Evolutionary conservation across 2,113 vertebrate genomes (phyloP), one percentile per base, ranked within the genome.

Genomic region (Pogona vitticeps): DNA sequence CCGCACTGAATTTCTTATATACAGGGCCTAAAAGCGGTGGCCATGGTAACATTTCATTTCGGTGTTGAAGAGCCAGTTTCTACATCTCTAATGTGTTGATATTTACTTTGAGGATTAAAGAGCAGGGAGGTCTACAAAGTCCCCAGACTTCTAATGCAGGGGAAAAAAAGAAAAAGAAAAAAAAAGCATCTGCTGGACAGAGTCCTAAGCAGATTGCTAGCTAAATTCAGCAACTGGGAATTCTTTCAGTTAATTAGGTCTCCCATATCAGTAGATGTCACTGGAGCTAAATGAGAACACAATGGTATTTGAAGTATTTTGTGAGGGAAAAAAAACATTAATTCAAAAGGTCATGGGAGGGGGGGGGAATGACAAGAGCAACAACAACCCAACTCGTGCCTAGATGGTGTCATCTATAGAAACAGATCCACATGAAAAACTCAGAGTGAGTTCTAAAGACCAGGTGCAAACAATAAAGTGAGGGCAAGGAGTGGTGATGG

Each of bases 61-160:
- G 0, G 7, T 86, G 89, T 14, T 15, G 92, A 93, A 83, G 85
- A 0, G 21, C 73, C 88, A 90, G 56, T 91, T 93, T 94, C 91
- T 86, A 93, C 92, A 93, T 95, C 94, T 96, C 92, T 88, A 94
- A 94, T 63, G 88, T 93, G 93, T 93, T 95, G 94, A 91, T 95
- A 92, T 96, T 97, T 96, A 92, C 95, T 94, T 94, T 94, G 88
- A 93, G 94, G 95, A 96, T 95, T 96, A 95, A 91, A 95, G 94
- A 91, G 72, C 73, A 93, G 90, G 89, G 91, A 94, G 87, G 89
- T 94, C 92, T 93, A 71, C 80, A 82, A 90, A 89, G 88, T 81
- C 81, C 86, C 85, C 85, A 87, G 91, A 87, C 91, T 93, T 95
- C 87, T 94, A 93, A 93, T 75, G 90, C 87, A 90, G 91, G 73